Conservation (phyloP, 2,888 invertebrate genomes). For the Apoderus coryli region DNA sequence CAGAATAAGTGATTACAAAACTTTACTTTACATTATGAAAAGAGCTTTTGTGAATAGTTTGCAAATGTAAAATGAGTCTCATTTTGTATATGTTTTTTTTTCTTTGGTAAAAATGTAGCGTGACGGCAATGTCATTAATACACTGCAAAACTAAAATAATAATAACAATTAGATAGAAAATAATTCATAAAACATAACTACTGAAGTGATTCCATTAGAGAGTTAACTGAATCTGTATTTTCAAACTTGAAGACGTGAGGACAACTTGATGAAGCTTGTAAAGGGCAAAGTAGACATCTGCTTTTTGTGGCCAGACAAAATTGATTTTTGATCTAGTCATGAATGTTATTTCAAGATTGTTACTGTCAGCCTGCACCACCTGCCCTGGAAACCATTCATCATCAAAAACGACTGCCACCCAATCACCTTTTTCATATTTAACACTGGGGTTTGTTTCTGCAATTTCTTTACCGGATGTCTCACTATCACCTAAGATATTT, state of each 20-base stretch:
- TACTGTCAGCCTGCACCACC: background rate
- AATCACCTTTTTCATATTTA: background rate
- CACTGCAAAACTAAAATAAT: conserved; percentile 1
- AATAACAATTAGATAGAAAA: too few species aligned
- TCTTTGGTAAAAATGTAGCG: background rate
- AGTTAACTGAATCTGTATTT: conserved; percentile 1
- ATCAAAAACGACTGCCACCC: conserved; percentile 1
- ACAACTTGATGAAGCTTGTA: background rate
- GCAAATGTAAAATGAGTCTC: background rate
- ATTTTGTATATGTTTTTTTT: background rate
- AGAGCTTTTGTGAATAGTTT: background rate
- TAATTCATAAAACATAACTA: too few species aligned
- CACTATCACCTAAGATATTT: background rate
- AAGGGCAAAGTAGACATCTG: conserved; percentile 1
- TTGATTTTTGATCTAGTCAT: background rate
- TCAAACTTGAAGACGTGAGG: conserved; percentile 1
- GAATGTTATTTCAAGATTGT: conserved; percentile 1
- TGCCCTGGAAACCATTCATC: conserved; percentile 1
- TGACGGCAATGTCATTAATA: too few species aligned
- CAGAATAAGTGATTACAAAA: background rate
- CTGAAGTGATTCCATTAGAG: background rate
- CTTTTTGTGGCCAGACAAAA: conserved; percentile 1
- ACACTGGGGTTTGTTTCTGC: background rate
- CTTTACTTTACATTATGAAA: conserved; percentile 1
- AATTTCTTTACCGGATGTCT: too few species aligned